phyloP scores from a whole-genome alignment of 2,797 vertebrate genomes.

The Pogonophryne albipinna region DNA sequence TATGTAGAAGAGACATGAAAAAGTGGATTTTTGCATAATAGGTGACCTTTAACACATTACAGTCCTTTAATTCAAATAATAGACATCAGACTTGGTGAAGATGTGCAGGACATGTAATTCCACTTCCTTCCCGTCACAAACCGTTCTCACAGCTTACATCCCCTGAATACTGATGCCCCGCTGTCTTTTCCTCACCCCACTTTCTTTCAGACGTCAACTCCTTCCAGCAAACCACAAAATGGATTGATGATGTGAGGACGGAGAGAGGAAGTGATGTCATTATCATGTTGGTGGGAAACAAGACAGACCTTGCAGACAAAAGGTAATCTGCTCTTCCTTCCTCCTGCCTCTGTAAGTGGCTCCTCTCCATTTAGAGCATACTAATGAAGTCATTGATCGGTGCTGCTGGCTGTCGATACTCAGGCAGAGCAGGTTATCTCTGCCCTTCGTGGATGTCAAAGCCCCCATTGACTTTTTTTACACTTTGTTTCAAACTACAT shows the following conservation, averaged over 20 bases:
- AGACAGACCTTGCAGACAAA: slow-evolving; percentile 99
- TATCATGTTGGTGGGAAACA: slow-evolving; percentile 99
- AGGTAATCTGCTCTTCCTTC: slow-evolving; percentile 83
- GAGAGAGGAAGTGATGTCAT: slow-evolving; percentile 99
- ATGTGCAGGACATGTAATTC: background rate
- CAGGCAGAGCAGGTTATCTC: slow-evolving; percentile 23
- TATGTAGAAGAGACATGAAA: too few relatives aligned
- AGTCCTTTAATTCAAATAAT: too few relatives aligned
- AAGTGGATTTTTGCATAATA: too few relatives aligned
- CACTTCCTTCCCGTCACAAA: slow-evolving; percentile 19
- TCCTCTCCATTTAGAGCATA: slow-evolving; percentile 26
- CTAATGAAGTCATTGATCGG: slow-evolving; percentile 66
- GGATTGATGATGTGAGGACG: slow-evolving; percentile 99
- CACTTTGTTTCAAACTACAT: slow-evolving; percentile 11
- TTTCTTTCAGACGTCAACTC: slow-evolving; percentile 93
- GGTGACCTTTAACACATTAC: too few relatives aligned
- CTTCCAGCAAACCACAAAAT: slow-evolving; percentile 99
- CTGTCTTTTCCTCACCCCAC: background rate
- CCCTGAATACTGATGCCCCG: slow-evolving; percentile 16
- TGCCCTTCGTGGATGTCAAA: slow-evolving; percentile 36
- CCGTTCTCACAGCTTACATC: slow-evolving; percentile 24
- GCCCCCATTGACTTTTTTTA: slow-evolving; percentile 13
- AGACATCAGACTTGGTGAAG: background rate
- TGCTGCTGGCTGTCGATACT: slow-evolving; percentile 43
- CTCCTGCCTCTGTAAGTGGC: background rate